Evolutionary conservation across 2,888 invertebrate genomes (phyloP), one percentile per base, ranked within the genome.

Genomic region (Leptinotarsa peninsularis): DNA sequence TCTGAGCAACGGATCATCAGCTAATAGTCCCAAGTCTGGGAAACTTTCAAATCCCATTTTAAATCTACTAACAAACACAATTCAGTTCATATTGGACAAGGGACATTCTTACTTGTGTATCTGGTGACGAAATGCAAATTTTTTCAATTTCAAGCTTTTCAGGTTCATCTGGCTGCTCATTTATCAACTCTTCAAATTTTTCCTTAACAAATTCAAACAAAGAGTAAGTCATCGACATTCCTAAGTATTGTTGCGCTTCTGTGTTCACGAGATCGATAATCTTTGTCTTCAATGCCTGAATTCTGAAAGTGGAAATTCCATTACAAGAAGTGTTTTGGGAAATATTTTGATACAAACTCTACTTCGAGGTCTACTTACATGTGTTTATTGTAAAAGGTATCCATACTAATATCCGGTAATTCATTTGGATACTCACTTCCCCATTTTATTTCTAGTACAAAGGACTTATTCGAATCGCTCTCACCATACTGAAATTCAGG

Each of bases 141-240:
- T 91, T 92, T 76, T 92, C 91, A 3, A 92, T 88, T 5, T 89
- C 86, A 21, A 88, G 56, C 85, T 89, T 81, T 82, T 89, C 85
- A 60, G 86, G 71, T 13, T 79, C 69, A 17, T 94, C 93, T 0
- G 94, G 93, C 86, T 97, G 96, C 1, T 91, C 92, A 0, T 90
- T 89, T 13, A 96, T 89, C 71, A 98, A 87, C 71, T 94, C 93
- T 0, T 92, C 89, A 50, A 93, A 90, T 84, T 93, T 94, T 86
- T 98, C 98, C 87, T 96, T 96, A 18, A 96, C 90, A 87, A 93
- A 95, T 89, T 98, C 98, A 87, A 98, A 96, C 71, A 98, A 88
- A 0, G 97, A 95, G 86, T 96, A 98, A 0, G 97, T 98, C 97
- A 98, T 97, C 3, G 97, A 96, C 89, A 94, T 94, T 1, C 97